phyloP scores from a whole-genome alignment of 2,888 invertebrate genomes.

The Falcaria lacertinaria region DNA sequence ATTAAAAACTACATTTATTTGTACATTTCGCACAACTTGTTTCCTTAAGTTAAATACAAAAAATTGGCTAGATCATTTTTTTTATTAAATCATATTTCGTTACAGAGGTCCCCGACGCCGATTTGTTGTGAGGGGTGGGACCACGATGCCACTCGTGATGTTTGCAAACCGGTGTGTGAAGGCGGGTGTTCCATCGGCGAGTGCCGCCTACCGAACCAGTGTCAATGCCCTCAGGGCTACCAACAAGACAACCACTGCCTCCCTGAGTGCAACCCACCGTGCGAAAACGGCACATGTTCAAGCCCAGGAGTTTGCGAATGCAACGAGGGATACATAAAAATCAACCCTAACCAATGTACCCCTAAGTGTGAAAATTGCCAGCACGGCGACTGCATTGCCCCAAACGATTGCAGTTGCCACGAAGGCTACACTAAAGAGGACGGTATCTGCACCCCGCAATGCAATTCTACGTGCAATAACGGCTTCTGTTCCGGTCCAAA shows the following conservation, averaged over 20 bases:
- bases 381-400: slow-evolving; percentile 40
- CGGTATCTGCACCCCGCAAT: slow-evolving; percentile 1
- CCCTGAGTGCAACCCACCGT: slow-evolving; percentile 38
- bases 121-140: slow-evolving; percentile 22
- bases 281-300: slow-evolving; percentile 33
- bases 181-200: neutral
- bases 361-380: slow-evolving; percentile 16
- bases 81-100: neutral
- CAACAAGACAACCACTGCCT: slow-evolving; percentile 5
- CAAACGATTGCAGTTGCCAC: slow-evolving; percentile 38
- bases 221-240: slow-evolving; percentile 12
- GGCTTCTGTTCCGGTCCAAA: slow-evolving; percentile 4
- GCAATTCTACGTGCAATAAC: slow-evolving; percentile 9
- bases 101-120: neutral
- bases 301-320: slow-evolving; percentile 3
- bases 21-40: no score
- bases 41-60: no score
- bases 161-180: slow-evolving; percentile 18
- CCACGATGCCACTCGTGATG: slow-evolving; percentile 5
- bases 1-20: no score
- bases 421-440: slow-evolving; percentile 18
- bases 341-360: slow-evolving; percentile 11
- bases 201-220: slow-evolving; percentile 10
- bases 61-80: no score
- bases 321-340: neutral